These are phyloP conservation scores for Phaedon cochleariae DNA, from an alignment of 2,888 invertebrate species.

Conservation along the genomic window DNA sequence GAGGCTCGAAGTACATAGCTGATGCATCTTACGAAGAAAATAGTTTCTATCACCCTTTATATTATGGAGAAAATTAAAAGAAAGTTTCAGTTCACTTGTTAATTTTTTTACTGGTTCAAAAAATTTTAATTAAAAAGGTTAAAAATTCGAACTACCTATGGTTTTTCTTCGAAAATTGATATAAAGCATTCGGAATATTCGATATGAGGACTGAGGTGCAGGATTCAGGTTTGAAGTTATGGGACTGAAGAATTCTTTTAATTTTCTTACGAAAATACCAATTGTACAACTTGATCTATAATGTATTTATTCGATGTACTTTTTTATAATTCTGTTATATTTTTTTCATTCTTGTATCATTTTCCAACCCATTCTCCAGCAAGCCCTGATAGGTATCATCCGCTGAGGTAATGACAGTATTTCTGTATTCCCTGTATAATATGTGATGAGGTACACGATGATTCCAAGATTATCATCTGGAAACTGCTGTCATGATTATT, in stretches of 20 bases:
- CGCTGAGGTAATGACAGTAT: too few species aligned
- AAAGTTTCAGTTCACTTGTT: slow-evolving; percentile 30
- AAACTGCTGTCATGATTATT: too few species aligned
- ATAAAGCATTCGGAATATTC: neutral
- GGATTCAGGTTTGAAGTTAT: too few species aligned
- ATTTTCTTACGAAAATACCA: too few species aligned
- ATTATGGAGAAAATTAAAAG: slow-evolving; percentile 42
- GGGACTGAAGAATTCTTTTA: too few species aligned
- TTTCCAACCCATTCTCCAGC: too few species aligned
- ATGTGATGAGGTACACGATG: too few species aligned
- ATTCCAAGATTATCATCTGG: too few species aligned
- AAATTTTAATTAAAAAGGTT: slow-evolving; percentile 30
- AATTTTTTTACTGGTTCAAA: slow-evolving; percentile 40
- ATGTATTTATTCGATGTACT: neutral
- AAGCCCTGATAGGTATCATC: too few species aligned
- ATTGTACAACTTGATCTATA: neutral
- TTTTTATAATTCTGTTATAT: neutral
- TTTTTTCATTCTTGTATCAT: too few species aligned
- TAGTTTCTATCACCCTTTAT: slow-evolving; percentile 47
- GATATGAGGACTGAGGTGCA: neutral
- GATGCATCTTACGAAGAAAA: slow-evolving; percentile 40
- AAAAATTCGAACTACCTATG: neutral
- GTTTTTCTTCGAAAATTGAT: neutral
- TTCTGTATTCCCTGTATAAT: too few species aligned
- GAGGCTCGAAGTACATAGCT: slow-evolving; percentile 38